Base-by-base conservation (phyloP, 2,113 vertebrate genomes). In the Candoia aspera region DNA sequence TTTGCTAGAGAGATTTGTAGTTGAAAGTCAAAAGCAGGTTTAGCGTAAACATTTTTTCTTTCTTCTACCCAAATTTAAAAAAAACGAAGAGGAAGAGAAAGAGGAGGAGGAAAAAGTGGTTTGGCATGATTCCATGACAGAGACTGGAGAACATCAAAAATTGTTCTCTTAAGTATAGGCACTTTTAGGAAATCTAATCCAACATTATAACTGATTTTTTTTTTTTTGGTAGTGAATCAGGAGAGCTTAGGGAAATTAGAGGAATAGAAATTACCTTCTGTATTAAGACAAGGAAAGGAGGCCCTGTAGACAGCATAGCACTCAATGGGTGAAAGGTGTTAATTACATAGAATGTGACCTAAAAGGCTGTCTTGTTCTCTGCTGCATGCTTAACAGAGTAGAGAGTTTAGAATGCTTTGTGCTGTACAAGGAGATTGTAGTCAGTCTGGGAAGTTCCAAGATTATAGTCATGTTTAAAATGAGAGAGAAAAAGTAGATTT, bases 1-100 rank as follows among this genome's bases (percentile, higher is more conserved):
- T 88, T 95, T 93, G 12, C 91, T 92, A 84, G 91, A 93, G 92
- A 89, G 57, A 94, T 92, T 42, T 10, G 92, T 95, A 96, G 95
- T 8, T 3, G 3, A 4, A 90, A 91, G 90, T 86, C 91, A 87
- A 85, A 84, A 92, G 93, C 95, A 95, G 86, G 26, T 86, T 96
- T 95, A 95, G 97, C 91, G 92, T 94, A 95, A 96, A 95, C 90
- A 55, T 83, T 90, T 64, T 68, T 79, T 58, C 93, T 79, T 11
- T 62, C 8, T 37, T 58, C 93, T 96, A 94, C 94, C 93, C 91
- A 96, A 91, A 96, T 96, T 49, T 49, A 4, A 13, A 96, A 96
- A 59, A 59, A 93, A 89, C 21, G 2, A 26, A 84, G 17, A 49
- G 13, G 62, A 64, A 49, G 42, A 84, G 21, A 42, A n/a, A n/a